Percentiles rank a stretch among this genome's conserved stretches.
Conservation (phyloP, 2,888 invertebrate species). For the Elgonia sp. region DNA sequence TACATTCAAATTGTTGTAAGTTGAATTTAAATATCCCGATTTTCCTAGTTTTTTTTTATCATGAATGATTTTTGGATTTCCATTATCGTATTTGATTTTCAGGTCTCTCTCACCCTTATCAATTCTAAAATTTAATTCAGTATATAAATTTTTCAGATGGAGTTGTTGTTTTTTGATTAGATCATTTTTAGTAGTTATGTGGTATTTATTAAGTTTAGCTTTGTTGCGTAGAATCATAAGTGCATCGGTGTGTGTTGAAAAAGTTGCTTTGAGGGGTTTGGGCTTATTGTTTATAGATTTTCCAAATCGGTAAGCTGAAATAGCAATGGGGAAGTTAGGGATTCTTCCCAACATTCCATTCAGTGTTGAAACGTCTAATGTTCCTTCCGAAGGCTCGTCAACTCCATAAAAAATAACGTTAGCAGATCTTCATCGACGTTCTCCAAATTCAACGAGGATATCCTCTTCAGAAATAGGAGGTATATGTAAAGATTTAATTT, state of each 20-base stretch:
- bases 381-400: neutral
- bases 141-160: neutral
- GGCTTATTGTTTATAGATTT: neutral
- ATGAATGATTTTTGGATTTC: neutral
- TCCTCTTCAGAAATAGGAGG: neutral
- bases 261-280: constrained; percentile 1
- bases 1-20: neutral
- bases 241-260: neutral
- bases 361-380: neutral
- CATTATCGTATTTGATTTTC: neutral
- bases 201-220: neutral
- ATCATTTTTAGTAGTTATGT: neutral
- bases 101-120: neutral
- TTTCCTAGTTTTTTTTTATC: constrained; percentile 6
- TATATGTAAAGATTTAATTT: neutral
- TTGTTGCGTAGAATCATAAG: constrained; percentile 10
- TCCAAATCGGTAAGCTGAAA: neutral
- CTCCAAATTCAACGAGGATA: neutral
- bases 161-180: constrained; percentile 11
- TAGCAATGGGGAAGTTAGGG: constrained; percentile 5
- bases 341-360: neutral
- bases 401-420: constrained; percentile 17
- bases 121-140: neutral
- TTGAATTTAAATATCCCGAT: neutral
- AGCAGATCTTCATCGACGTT: neutral